Evolutionary conservation across 2,797 vertebrate genomes (phyloP), one percentile per base, ranked within the genome.

Genomic region (Tauraco hartlaubi): DNA sequence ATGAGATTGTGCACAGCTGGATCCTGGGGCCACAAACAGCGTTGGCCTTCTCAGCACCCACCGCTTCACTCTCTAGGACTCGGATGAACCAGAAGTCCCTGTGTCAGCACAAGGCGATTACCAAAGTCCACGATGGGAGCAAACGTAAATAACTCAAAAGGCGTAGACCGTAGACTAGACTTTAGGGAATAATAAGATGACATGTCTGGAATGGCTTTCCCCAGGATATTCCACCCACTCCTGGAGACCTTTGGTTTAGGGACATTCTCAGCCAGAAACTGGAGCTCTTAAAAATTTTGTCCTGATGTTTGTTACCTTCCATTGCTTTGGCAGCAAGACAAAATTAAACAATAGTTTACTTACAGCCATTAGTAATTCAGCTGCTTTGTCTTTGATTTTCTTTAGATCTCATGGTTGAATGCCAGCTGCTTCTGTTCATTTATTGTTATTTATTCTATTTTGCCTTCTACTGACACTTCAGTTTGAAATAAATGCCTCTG

Each of bases 381-480:
- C 56, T 74, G 72, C 79, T 94, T 94, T 67, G 31, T 63, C 33
- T 94, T 63, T 88, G 46, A 73, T 91, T 96, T 92, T 69, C 74
- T 85, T 93, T 91, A 87, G 88, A 96, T 83, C 72, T 96, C 75
- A 58, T 72, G 75, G 86, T 90, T 94, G 78, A 93, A 92, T 82
- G 89, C 93, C 84, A 89, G 61, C 43, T 94, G 68, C n/a, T 80
- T 73, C 81, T 91, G 55, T 90, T 96, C 80, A 93, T 94, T 94
- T 92, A 71, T 88, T 92, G 55, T 86, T 95, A 77, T 94, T 94
- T 92, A 92, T 92, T 85, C 78, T 77, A 21, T 87, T 95, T 89
- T 93, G 76, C 78, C 58, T 87, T 95, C 75, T 83, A 21, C 56
- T 81, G 92, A 92, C 77, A 76, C 33, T 88, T 85, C 17, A n/a